These are phyloP conservation scores for Cancer borealis DNA, from an alignment of 2,888 invertebrate species.

Conservation along the genomic window DNA sequence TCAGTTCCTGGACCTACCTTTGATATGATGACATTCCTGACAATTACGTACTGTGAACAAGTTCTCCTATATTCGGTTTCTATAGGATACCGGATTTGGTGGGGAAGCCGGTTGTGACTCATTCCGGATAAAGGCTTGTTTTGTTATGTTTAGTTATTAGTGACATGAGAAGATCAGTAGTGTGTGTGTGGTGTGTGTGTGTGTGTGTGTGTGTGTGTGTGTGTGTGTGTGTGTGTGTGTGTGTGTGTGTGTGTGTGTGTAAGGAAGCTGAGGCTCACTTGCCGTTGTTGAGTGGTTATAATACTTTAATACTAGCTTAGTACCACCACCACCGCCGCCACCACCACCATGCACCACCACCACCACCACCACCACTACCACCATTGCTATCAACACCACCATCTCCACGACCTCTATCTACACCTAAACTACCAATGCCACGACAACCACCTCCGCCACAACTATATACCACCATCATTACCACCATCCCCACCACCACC, in stretches of 20 bases:
- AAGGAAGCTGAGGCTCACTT: background rate
- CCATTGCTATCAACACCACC: background rate
- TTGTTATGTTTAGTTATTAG: too few relatives aligned
- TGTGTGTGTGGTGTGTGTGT: background rate
- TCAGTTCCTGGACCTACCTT: background rate
- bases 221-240: slow-evolving; percentile 20
- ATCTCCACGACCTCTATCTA: too few relatives aligned
- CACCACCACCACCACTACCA: background rate
- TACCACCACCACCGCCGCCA: background rate
- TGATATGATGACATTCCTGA: background rate
- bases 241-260: background rate
- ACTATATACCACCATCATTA: too few relatives aligned
- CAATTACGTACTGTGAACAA: background rate
- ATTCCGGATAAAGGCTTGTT: too few relatives aligned
- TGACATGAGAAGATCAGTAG: background rate
- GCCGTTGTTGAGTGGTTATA: background rate
- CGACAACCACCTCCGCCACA: too few relatives aligned
- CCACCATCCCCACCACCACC: too few relatives aligned
- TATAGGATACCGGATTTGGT: too few relatives aligned
- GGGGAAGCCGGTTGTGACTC: too few relatives aligned
- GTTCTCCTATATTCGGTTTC: too few relatives aligned
- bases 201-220: background rate
- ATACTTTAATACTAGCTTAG: background rate
- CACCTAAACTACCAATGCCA: background rate
- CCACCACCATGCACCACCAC: background rate